phyloP scores from a whole-genome alignment of 2,113 vertebrate species.

The Oceanites oceanicus region DNA sequence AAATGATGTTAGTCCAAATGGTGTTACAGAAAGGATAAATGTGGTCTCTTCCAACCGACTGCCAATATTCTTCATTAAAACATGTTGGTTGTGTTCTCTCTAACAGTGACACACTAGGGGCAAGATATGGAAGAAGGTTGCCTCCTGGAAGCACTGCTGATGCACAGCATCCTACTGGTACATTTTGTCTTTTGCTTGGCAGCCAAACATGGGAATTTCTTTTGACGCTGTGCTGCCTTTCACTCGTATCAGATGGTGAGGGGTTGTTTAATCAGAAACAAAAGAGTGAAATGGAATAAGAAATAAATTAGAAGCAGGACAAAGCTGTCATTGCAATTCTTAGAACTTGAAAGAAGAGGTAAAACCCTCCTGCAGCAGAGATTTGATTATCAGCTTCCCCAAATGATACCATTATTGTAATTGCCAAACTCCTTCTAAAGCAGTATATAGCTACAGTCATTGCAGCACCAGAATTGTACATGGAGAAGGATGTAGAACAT shows the following conservation, averaged over 20 bases:
- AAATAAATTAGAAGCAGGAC: background rate
- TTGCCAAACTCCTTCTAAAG: background rate
- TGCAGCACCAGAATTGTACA: background rate
- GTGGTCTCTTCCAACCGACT: background rate
- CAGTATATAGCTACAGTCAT: background rate
- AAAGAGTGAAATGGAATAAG: background rate
- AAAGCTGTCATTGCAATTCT: background rate
- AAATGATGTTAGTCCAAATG: background rate
- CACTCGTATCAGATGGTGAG: background rate
- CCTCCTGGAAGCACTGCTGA: conserved; percentile 26
- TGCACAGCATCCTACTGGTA: conserved; percentile 18
- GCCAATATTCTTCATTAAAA: background rate
- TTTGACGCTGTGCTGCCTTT: background rate
- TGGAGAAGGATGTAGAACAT: background rate
- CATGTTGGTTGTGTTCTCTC: background rate
- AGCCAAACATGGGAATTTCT: background rate
- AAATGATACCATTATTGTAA: background rate
- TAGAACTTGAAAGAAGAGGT: background rate
- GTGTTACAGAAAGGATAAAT: background rate
- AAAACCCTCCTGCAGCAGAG: background rate
- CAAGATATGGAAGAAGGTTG: conserved; percentile 18
- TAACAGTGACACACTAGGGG: background rate
- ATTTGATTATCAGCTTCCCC: background rate
- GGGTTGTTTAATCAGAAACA: conserved; percentile 12
- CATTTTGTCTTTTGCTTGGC: conserved; percentile 41